Conservation (phyloP, 1,140 invertebrate species). For the Hyphantria cunea region DNA sequence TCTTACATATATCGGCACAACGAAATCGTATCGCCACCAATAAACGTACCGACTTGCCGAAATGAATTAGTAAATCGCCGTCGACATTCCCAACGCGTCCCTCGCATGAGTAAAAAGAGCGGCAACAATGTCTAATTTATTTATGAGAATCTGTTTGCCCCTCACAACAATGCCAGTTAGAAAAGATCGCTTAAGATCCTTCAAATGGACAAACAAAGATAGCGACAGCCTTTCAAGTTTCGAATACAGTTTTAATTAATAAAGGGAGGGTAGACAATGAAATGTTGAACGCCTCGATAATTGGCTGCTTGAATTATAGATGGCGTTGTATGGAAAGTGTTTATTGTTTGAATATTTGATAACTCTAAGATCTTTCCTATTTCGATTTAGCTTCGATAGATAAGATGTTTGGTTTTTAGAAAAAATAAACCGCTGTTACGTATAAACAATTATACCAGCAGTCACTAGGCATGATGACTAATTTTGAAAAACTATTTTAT, state of each 20-base stretch:
- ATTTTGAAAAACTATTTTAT: no score
- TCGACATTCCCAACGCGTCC: slow-evolving; percentile 66
- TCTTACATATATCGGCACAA: slow-evolving; percentile 2
- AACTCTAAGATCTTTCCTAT: neutral
- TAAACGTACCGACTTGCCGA: slow-evolving; percentile 54
- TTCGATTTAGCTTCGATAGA: slow-evolving; percentile 4
- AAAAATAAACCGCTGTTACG: no score
- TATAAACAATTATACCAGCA: no score
- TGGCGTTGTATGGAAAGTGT: slow-evolving; percentile 1
- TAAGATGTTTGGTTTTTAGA: no score
- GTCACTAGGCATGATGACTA: no score
- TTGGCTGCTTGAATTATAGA: slow-evolving; percentile 30
- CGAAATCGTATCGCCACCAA: slow-evolving; percentile 40
- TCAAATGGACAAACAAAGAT: slow-evolving; percentile 40
- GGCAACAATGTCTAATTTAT: slow-evolving; percentile 67
- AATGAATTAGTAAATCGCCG: slow-evolving; percentile 75
- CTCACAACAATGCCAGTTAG: slow-evolving; percentile 42
- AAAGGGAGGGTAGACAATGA: slow-evolving; percentile 27
- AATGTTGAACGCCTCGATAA: slow-evolving; percentile 19
- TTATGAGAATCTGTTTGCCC: slow-evolving; percentile 60
- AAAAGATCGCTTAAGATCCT: slow-evolving; percentile 31
- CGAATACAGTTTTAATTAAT: slow-evolving; percentile 36
- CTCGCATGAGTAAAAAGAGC: slow-evolving; percentile 57
- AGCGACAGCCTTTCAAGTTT: slow-evolving; percentile 31
- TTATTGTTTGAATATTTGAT: slow-evolving; percentile 20